Evolutionary conservation across 2,797 vertebrate genomes (phyloP).

Genomic region (Tokudaia tokunoshimensis): DNA sequence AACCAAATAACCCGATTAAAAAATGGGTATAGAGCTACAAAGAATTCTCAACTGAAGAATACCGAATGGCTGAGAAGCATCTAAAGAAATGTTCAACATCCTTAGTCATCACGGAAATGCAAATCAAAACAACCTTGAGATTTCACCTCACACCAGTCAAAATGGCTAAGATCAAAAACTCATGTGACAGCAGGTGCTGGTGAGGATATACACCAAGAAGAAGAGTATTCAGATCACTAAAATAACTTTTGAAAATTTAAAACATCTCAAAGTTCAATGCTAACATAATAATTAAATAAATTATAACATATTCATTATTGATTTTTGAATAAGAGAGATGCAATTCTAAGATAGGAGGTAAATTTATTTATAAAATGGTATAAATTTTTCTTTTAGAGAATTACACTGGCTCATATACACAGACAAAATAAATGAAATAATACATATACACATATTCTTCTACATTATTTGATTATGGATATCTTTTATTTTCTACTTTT

Average conservation of each 20-base stretch:
- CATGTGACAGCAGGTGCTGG: too few relatives aligned
- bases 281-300: neutral
- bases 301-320: neutral
- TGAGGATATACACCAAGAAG: neutral
- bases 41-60: too few relatives aligned
- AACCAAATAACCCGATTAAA: too few relatives aligned
- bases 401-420: neutral
- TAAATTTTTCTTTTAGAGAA: neutral
- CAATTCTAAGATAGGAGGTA: neutral
- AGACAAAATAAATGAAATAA: neutral
- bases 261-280: neutral
- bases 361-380: neutral
- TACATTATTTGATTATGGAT: neutral
- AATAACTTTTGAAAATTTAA: neutral
- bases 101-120: too few relatives aligned
- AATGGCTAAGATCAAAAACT: too few relatives aligned
- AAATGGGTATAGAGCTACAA: too few relatives aligned
- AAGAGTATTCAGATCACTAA: neutral
- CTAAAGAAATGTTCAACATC: too few relatives aligned
- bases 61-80: too few relatives aligned
- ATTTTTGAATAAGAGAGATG: slow-evolving; percentile 9
- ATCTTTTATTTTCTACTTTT: neutral
- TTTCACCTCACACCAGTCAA: too few relatives aligned
- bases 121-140: too few relatives aligned
- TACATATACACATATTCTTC: neutral